These are phyloP conservation scores for Maconellicoccus hirsutus DNA, from an alignment of 1,140 invertebrate genomes.

Conservation along the genomic window DNA sequence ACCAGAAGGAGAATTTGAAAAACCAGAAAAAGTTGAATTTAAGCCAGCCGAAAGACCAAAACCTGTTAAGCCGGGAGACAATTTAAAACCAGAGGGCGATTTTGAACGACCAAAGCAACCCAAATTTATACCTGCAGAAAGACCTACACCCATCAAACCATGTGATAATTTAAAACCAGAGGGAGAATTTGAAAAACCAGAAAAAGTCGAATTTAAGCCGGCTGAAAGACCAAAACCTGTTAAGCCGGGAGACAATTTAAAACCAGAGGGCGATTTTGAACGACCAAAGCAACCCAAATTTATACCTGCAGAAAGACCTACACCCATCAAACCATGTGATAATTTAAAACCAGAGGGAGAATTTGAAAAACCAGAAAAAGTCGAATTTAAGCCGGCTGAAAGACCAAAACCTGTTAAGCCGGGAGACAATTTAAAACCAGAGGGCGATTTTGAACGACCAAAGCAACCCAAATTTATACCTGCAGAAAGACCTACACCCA, in stretches of 20 bases:
- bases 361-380: slow-evolving; percentile 33
- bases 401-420: slow-evolving; percentile 35
- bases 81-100: slow-evolving; percentile 50
- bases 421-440: slow-evolving; percentile 43
- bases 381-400: slow-evolving; percentile 32
- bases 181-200: slow-evolving; percentile 37
- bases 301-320: slow-evolving; percentile 30
- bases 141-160: slow-evolving; percentile 32
- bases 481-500: slow-evolving; percentile 32
- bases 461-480: slow-evolving; percentile 38
- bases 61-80: slow-evolving; percentile 35
- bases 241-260: slow-evolving; percentile 39
- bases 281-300: slow-evolving; percentile 34
- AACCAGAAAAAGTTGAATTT: slow-evolving; percentile 41
- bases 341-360: slow-evolving; percentile 43
- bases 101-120: slow-evolving; percentile 40
- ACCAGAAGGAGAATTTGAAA: slow-evolving; percentile 38
- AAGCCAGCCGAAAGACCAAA: slow-evolving; percentile 38
- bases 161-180: slow-evolving; percentile 44
- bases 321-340: slow-evolving; percentile 36
- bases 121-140: slow-evolving; percentile 30
- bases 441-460: slow-evolving; percentile 44
- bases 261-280: slow-evolving; percentile 51
- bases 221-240: slow-evolving; percentile 38
- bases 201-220: slow-evolving; percentile 40